Conservation (phyloP, 1,140 invertebrate genomes). For the Vanessa atalanta region DNA sequence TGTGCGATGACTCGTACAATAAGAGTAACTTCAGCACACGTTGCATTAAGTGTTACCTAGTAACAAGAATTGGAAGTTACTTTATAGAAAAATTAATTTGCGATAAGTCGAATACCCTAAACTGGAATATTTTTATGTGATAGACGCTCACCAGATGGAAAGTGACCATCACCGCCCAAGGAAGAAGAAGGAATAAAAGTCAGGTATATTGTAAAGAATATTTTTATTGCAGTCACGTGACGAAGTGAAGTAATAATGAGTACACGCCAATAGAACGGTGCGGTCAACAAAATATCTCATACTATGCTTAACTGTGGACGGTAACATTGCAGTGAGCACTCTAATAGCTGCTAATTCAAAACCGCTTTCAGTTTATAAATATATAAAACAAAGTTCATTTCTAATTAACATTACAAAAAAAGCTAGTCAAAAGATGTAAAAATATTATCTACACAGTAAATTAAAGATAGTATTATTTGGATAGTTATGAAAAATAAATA, state of each 20-base stretch:
- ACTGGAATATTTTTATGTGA: no score
- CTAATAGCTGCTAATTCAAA: slow-evolving; percentile 14
- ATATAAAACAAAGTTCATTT: slow-evolving; percentile 1
- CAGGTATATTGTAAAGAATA: slow-evolving; percentile 15
- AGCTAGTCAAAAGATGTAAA: slow-evolving; percentile 1
- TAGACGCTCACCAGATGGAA: no score
- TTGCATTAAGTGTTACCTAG: no score
- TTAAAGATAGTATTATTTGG: slow-evolving; percentile 26
- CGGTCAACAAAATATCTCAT: slow-evolving; percentile 17
- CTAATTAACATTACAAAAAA: not conserved
- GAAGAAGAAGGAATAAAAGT: not conserved
- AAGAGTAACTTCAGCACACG: no score
- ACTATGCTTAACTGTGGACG: slow-evolving; percentile 40
- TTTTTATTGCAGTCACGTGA: slow-evolving; percentile 36
- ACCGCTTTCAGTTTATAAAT: slow-evolving; percentile 14
- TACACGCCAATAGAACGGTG: slow-evolving; percentile 44
- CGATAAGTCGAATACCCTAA: no score
- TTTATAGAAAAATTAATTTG: no score
- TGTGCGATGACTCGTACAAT: no score
- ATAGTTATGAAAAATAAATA: slow-evolving; percentile 35
- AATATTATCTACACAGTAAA: slow-evolving; percentile 18
- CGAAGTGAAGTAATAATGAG: slow-evolving; percentile 39
- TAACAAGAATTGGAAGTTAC: no score
- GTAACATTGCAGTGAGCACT: slow-evolving; percentile 42
- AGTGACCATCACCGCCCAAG: no score